phyloP scores from a whole-genome alignment of 2,888 invertebrate genomes.

The Minunthozetes semirufus region DNA sequence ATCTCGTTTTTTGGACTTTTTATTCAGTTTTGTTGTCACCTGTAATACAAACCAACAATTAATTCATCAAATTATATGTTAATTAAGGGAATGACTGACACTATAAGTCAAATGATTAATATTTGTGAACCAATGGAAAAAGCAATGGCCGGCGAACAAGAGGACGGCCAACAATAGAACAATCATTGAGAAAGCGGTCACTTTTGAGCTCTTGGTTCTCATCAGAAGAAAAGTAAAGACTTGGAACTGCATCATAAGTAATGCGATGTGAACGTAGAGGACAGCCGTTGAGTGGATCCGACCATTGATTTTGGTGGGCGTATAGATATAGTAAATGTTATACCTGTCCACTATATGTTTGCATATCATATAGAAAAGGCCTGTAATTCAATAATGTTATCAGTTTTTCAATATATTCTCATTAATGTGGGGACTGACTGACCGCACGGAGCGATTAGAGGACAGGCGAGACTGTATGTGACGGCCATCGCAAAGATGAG shows the following conservation, averaged over 20 bases:
- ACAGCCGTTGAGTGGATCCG: slow-evolving; percentile 74
- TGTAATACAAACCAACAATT: slow-evolving; percentile 21
- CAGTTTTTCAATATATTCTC: background rate
- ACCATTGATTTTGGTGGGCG: slow-evolving; percentile 71
- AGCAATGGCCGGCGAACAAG: slow-evolving; percentile 52
- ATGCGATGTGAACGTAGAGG: slow-evolving; percentile 64
- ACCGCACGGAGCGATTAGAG: slow-evolving; percentile 87
- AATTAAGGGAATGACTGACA: slow-evolving; percentile 25
- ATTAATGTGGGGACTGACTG: too few relatives aligned
- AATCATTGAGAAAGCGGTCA: slow-evolving; percentile 51
- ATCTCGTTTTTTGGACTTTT: slow-evolving; percentile 29
- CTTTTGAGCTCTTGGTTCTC: slow-evolving; percentile 28
- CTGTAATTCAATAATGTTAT: slow-evolving; percentile 44
- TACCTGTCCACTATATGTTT: slow-evolving; percentile 92
- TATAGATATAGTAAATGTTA: slow-evolving; percentile 90
- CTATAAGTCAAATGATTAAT: slow-evolving; percentile 39
- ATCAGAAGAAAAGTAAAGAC: slow-evolving; percentile 36
- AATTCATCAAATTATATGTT: background rate
- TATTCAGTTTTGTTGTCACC: slow-evolving; percentile 31
- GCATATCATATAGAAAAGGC: slow-evolving; percentile 71
- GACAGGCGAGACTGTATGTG: slow-evolving; percentile 85
- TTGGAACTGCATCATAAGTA: slow-evolving; percentile 39
- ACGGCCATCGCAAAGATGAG: slow-evolving; percentile 83
- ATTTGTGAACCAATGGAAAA: slow-evolving; percentile 52
- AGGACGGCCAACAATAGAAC: slow-evolving; percentile 62